Percentiles rank a stretch among this genome's conserved stretches.
Evolutionary conservation across 2,113 vertebrate genomes (phyloP).

Genomic region (Gambusia affinis): DNA sequence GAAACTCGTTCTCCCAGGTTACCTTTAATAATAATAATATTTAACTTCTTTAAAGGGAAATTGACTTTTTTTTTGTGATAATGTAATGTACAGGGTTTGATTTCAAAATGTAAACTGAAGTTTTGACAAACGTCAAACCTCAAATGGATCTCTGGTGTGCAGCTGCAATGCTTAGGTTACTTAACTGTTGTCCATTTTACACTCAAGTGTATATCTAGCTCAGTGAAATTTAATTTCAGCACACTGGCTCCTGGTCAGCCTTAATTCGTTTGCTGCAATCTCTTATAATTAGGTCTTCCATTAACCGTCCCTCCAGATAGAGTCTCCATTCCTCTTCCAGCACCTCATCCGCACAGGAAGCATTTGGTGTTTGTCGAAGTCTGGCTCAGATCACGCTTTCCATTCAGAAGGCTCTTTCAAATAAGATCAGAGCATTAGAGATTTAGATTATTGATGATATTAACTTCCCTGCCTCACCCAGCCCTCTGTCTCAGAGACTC

Average conservation of each 20-base stretch:
- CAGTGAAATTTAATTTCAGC: conserved; percentile 64
- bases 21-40: conserved; percentile 28
- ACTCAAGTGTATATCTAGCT: conserved; percentile 52
- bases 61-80: neutral
- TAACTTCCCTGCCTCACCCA: conserved; percentile 60
- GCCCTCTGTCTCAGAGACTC: conserved; percentile 34
- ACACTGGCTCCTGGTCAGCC: conserved; percentile 68
- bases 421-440: conserved; percentile 80
- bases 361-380: conserved; percentile 59
- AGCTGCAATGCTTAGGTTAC: neutral
- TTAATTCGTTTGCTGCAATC: conserved; percentile 64
- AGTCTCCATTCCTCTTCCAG: conserved; percentile 36
- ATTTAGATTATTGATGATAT: conserved; percentile 75
- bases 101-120: neutral
- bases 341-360: conserved; percentile 45
- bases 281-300: conserved; percentile 65
- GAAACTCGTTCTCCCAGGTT: neutral
- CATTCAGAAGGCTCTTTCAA: conserved; percentile 55
- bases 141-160: neutral
- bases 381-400: conserved; percentile 31
- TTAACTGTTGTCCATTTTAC: conserved; percentile 37
- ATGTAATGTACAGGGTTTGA: conserved; percentile 18
- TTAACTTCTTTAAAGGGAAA: conserved; percentile 19
- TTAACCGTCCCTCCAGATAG: conserved; percentile 58
- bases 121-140: conserved; percentile 12